Base-by-base conservation (phyloP, 2,113 vertebrate genomes). In the Tursiops truncatus region DNA sequence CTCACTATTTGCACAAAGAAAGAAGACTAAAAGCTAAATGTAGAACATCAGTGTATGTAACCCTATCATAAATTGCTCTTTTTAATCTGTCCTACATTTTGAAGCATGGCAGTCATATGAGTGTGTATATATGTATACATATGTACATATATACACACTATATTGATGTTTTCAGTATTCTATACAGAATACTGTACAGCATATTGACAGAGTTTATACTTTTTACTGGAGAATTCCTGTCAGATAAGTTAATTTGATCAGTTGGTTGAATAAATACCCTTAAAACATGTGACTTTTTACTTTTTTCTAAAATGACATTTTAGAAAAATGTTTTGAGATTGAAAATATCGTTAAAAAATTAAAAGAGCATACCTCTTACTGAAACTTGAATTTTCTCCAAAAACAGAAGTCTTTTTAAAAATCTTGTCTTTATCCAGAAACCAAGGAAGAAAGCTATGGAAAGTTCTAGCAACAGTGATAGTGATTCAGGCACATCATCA, bases 381-480 rank as follows among this genome's bases (percentile, higher is more conserved):
- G 63, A 97, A 94, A 53, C 73, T 76, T 93, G 21, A 71, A 67
- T 94, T 85, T 88, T 47, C 44, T 70, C 28, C 5, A 23, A 84
- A 97, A 95, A 23, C 58, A 90, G 96, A 71, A 68, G 25, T 36
- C 79, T 96, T 97, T 97, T 84, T 41, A 67, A 96, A 71, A 95
- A 84, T 44, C 36, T 95, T 97, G 31, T 68, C 86, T 89, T 98
- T 97, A 41, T 70, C 50, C 92, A 99, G 99, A 99, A 99, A 96
- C 98, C 98, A 96, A 99, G 98, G 92, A 99, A 99, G 97, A 99
- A 99, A 98, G 65, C 98, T 38, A 73, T 98, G 96, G 99, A 99
- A 97, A 99, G 99, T 97, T 99, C 99, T 60, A 99, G 99, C 98
- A 99, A 99, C 97, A 99, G 99, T 0, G 99, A 99, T 97, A 99